Base-by-base conservation (phyloP, 2,888 invertebrate genomes). In the Orthosia incerta region DNA sequence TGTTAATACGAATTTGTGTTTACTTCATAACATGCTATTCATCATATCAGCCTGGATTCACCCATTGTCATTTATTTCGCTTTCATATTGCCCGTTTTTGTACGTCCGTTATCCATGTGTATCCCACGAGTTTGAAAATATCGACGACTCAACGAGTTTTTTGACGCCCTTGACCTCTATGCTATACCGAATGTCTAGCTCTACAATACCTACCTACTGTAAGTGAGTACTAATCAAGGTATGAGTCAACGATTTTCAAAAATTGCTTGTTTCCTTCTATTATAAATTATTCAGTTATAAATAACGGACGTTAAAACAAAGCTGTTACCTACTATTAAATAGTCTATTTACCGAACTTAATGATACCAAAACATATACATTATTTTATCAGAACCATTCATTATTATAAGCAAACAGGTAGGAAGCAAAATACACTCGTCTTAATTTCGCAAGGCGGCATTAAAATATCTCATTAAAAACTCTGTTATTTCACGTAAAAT, bases 391-490 rank as follows among this genome's bases (percentile, higher is more conserved):
- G 13, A 59, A 31, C 11, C n/a, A 39, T 53, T 45, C 12, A 60
- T 70, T 70, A 76, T 1, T 70, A 76, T 1, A 67, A 53, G 9
- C 53, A 53, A 53, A 45, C 26, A 48, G 39, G 45, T 12, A 20
- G 15, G n/a, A n/a, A 18, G 26, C 11, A 26, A 4, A n/a, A 26
- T 53, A 53, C 18, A 31, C 15, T n/a, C n/a, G n/a, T 48, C 7
- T 20, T 59, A 4, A 39, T 59, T 78, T 60, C 15, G 12, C 18
- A 70, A 60, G n/a, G 18, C 46, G 13, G 57, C 46, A 31, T 48
- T 59, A 77, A 53, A 74, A 59, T 53, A 48, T 48, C 53, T 55
- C 13, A 61, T 79, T 71, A 23, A 60, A 60, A 70, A 18, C 18
- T 45, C 70, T 60, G n/a, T 11, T 26, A 61, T 26, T 26, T 55